Evolutionary conservation across 2,797 vertebrate genomes (phyloP).

Genomic region (Alfaro cultratus): DNA sequence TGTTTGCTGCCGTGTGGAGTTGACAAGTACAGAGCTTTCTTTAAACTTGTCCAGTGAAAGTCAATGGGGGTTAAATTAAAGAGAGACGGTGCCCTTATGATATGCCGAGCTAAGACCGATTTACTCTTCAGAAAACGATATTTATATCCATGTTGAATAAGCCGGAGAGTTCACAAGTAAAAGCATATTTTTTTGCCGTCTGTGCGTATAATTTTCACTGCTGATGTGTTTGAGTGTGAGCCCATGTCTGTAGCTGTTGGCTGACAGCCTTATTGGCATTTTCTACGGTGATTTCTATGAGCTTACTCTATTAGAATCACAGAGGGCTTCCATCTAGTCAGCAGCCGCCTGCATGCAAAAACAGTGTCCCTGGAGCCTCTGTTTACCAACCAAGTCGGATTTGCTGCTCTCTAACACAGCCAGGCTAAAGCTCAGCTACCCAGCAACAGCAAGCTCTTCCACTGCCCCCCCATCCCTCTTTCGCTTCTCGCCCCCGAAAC

Average conservation of each 20-base stretch:
- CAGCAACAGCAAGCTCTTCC: slow-evolving; percentile 74
- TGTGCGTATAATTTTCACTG: slow-evolving; percentile 45
- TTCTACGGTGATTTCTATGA: slow-evolving; percentile 79
- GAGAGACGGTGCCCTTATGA: slow-evolving; percentile 49
- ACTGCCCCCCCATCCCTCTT: slow-evolving; percentile 28
- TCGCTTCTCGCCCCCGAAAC: slow-evolving; percentile 49
- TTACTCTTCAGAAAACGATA: slow-evolving; percentile 49
- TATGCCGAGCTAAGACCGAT: slow-evolving; percentile 44
- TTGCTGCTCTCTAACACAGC: slow-evolving; percentile 80
- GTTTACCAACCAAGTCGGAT: slow-evolving; percentile 87
- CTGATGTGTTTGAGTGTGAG: slow-evolving; percentile 46
- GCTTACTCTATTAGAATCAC: slow-evolving; percentile 81
- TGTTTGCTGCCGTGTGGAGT: slow-evolving; percentile 36
- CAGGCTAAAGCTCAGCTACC: slow-evolving; percentile 80
- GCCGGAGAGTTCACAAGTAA: slow-evolving; percentile 38
- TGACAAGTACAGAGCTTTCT: slow-evolving; percentile 43
- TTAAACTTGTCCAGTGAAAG: slow-evolving; percentile 48
- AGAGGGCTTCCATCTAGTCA: slow-evolving; percentile 75
- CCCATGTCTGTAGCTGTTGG: slow-evolving; percentile 47
- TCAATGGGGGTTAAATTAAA: slow-evolving; percentile 57
- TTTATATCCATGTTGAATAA: slow-evolving; percentile 23
- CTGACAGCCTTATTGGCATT: slow-evolving; percentile 78
- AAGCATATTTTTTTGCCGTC: slow-evolving; percentile 49
- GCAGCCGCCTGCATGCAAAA: slow-evolving; percentile 76
- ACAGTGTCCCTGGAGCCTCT: slow-evolving; percentile 82